Base-by-base conservation (phyloP, 1,140 invertebrate species). In the Magallana gigas region DNA sequence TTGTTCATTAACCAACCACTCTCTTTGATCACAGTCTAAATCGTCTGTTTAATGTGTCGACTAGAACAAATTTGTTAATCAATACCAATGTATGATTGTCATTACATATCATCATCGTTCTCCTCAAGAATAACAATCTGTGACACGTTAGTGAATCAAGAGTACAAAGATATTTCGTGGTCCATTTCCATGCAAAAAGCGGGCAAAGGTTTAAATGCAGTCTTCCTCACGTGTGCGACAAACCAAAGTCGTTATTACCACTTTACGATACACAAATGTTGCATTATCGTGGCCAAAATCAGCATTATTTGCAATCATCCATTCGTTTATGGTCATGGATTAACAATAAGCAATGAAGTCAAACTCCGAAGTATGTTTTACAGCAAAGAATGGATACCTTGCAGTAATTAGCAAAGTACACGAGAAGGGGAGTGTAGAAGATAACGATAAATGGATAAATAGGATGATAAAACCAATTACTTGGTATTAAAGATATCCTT, bases 391-490 rank as follows among this genome's bases (percentile, higher is more conserved):
- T 11, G 68, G 12, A 8, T 29, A 0, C 36, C 23, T 36, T 23
- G 23, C 8, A 76, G 68, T 76, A 76, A 76, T 76, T 76, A 76
- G 68, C 5, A 76, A 76, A 48, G 18, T 12, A 36, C 68, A 76
- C 68, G 68, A 76, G 6, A 76, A 76, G 11, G 23, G 68, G 68
- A 76, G 23, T 8, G 68, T 36, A 11, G 23, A 8, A 76, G 29
- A 29, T 76, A 76, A 76, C 23, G 68, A 76, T 76, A 8, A 76
- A 76, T 76, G 68, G 68, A 76, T 76, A 29, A 76, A 76, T 76
- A 76, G 11, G 68, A 76, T 76, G 68, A 76, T 76, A 76, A 29
- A 76, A 76, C 68, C 68, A 76, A 76, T 76, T 48, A 76, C 14
- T 12, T 18, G 9, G 23, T 76, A 23, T 76, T 76, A 36, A 76